phyloP scores from a whole-genome alignment of 1,140 invertebrate species.

The Episyrphus balteatus region DNA sequence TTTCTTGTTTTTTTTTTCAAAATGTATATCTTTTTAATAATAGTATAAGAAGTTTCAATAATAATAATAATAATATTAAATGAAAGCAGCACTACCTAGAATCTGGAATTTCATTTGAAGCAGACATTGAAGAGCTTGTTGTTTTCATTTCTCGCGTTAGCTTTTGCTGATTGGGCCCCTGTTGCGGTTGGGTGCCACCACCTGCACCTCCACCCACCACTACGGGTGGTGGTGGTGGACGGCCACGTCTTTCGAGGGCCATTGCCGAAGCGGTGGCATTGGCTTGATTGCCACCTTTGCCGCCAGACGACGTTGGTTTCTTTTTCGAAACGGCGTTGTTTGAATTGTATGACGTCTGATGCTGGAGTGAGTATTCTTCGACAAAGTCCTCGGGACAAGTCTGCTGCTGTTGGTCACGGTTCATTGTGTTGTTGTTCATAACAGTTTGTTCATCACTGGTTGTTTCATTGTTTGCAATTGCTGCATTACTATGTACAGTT shows the following conservation, averaged over 20 bases:
- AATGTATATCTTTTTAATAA: too few species aligned
- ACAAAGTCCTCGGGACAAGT: slow-evolving; percentile 32
- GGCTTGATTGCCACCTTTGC: slow-evolving; percentile 1
- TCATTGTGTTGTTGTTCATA: slow-evolving; percentile 25
- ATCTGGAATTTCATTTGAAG: slow-evolving; percentile 37
- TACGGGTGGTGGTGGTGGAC: slow-evolving; percentile 19
- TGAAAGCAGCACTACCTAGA: slow-evolving; percentile 33
- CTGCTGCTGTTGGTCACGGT: slow-evolving; percentile 26
- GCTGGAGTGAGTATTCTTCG: slow-evolving; percentile 27
- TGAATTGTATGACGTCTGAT: slow-evolving; percentile 13
- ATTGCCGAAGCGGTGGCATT: slow-evolving; percentile 13
- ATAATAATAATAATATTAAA: too few species aligned
- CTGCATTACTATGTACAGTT: background rate
- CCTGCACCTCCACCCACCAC: slow-evolving; percentile 1
- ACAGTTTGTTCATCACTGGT: background rate
- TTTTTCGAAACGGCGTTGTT: slow-evolving; percentile 7
- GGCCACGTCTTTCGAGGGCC: slow-evolving; percentile 21
- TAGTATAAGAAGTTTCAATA: too few species aligned
- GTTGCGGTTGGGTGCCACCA: slow-evolving; percentile 19
- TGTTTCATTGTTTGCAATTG: background rate
- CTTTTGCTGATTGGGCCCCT: slow-evolving; percentile 6
- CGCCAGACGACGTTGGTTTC: slow-evolving; percentile 3
- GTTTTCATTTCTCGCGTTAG: slow-evolving; percentile 23
- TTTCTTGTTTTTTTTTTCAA: too few species aligned
- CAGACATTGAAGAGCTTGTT: slow-evolving; percentile 17